Evolutionary conservation across 1,140 invertebrate species (phyloP).

Genomic region (Drosophila virilis): DNA sequence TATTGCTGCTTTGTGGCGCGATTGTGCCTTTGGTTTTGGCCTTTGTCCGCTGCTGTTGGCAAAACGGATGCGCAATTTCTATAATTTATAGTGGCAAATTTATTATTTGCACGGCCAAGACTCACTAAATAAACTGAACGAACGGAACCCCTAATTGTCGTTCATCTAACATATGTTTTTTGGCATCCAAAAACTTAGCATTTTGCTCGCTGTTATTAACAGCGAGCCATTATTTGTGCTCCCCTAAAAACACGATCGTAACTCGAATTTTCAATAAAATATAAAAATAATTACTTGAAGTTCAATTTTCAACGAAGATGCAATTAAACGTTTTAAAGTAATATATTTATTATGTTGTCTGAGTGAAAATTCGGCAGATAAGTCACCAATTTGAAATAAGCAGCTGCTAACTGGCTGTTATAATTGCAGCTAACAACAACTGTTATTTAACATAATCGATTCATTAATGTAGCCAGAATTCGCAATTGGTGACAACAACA

Average conservation of each 20-base stretch:
- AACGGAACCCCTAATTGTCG: slow-evolving; percentile 21
- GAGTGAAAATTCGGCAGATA: not conserved
- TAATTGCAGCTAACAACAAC: not conserved
- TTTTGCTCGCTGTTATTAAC: slow-evolving; percentile 23
- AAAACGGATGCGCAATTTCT: slow-evolving; percentile 39
- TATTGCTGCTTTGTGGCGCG: slow-evolving; percentile 1
- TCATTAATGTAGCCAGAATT: not conserved
- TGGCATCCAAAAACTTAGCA: slow-evolving; percentile 15
- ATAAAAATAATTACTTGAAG: not conserved
- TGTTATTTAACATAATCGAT: slow-evolving; percentile 6
- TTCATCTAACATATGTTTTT: slow-evolving; percentile 31
- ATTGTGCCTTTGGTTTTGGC: slow-evolving; percentile 32
- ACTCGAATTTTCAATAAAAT: not conserved
- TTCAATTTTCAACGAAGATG: too few relatives aligned
- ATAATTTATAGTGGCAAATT: slow-evolving; percentile 52
- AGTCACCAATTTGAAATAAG: not conserved
- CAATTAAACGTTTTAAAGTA: too few relatives aligned
- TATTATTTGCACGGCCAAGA: slow-evolving; percentile 24
- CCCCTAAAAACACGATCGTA: not conserved
- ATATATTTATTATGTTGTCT: too few relatives aligned
- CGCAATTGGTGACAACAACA: not conserved
- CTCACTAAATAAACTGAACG: slow-evolving; percentile 24
- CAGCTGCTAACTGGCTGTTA: not conserved
- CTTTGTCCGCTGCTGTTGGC: slow-evolving; percentile 49
- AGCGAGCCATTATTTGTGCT: not conserved